Evolutionary conservation across 1,140 invertebrate genomes (phyloP).

Genomic region (Pentalonia nigronervosa): DNA sequence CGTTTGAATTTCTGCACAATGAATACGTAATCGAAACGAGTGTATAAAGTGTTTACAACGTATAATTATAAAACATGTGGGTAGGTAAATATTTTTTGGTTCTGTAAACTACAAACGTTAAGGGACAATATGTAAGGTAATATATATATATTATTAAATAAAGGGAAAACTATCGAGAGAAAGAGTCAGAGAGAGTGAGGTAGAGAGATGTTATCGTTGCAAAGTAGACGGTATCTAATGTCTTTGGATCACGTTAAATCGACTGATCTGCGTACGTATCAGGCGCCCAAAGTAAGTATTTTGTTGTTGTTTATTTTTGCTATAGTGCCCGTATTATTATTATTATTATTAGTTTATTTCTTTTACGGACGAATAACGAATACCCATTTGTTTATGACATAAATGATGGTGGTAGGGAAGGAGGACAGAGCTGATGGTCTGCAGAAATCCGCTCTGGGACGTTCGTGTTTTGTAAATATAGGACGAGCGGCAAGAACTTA

Average conservation of each 20-base stretch:
- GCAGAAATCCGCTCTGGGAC: neutral
- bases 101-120: neutral
- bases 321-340: too few relatives aligned
- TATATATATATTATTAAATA: neutral
- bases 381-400: neutral
- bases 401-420: neutral
- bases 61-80: neutral
- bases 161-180: neutral
- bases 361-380: neutral
- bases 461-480: neutral
- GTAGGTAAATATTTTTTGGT: neutral
- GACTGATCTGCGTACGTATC: neutral
- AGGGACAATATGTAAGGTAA: neutral
- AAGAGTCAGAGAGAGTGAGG: neutral
- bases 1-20: neutral
- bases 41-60: neutral
- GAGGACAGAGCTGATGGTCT: neutral
- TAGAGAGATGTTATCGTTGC: neutral
- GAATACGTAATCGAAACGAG: neutral
- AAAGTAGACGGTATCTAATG: neutral
- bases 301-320: neutral
- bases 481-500: neutral
- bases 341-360: neutral
- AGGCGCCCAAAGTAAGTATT: neutral
- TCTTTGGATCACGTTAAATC: neutral